Conservation (phyloP, 2,888 invertebrate species). For the Tillus elongatus region DNA sequence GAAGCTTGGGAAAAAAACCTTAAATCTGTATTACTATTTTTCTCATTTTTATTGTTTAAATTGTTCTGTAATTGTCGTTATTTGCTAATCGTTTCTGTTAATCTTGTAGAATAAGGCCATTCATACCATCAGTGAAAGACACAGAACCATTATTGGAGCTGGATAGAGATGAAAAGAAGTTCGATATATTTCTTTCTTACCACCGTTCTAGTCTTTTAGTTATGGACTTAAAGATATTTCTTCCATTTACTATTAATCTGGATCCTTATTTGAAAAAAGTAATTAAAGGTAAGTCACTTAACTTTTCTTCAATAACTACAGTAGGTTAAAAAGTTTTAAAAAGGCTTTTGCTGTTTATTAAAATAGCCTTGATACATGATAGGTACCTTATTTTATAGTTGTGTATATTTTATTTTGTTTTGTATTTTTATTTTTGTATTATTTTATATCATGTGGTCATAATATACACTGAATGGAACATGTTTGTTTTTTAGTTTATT, state of each 20-base stretch:
- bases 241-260: constrained; percentile 96
- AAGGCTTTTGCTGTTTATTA: no score
- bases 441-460: no score
- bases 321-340: no score
- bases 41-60: no score
- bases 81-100: background rate
- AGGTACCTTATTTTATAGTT: no score
- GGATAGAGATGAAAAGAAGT: constrained; percentile 89
- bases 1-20: no score
- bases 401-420: no score
- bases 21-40: no score
- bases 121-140: constrained; percentile 76
- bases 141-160: constrained; percentile 82
- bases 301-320: no score
- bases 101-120: constrained; percentile 60
- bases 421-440: background rate
- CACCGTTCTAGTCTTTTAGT: constrained; percentile 78
- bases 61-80: background rate
- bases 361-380: no score
- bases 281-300: constrained; percentile 69
- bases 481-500: no score
- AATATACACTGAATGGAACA: no score
- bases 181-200: constrained; percentile 85
- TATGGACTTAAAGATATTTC: constrained; percentile 85
- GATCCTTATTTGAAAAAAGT: constrained; percentile 97